Base-by-base conservation (phyloP, 2,113 vertebrate genomes). In the Vireo altiloquus region DNA sequence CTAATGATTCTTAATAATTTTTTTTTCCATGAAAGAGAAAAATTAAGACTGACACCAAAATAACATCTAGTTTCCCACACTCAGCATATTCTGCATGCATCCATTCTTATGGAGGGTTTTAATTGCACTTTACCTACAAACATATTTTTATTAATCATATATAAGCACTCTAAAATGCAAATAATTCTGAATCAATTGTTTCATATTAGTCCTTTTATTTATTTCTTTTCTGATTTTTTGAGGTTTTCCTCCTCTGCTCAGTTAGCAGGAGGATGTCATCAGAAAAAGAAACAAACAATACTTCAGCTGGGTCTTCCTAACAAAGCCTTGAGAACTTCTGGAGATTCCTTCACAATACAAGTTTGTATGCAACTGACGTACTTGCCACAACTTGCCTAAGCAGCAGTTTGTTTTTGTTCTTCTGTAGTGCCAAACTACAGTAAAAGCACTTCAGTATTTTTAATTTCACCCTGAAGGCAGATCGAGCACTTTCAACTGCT, bases 361-460 rank as follows among this genome's bases (percentile, higher is more conserved):
- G 64, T 70, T 19, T 64, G 44, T 54, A 44, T 31, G 69, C 42
- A 87, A 59, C 65, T 69, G 49, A 50, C 63, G 64, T 39, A 54
- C 93, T 84, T 95, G 95, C 71, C 76, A 64, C 78, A 89, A 89
- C 97, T 90, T 92, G 96, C 79, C 86, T 35, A 57, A 88, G 44
- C 25, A 6, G 92, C 57, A 87, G 65, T 68, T 66, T 39, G 49
- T 3, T 93, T 92, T 71, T 94, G 37, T 77, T 82, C 82, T 94
- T 68, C 69, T 56, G 13, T 19, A 72, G 44, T 3, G 28, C 57
- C 50, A 63, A 92, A 80, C 35, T 91, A 86, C 57, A 91, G 92
- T 42, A 91, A 91, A 89, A 79, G 75, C 57, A 87, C 37, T 92
- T 79, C 1, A 71, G 80, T 18, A 56, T 95, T 94, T 93, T 80